phyloP scores from a whole-genome alignment of 2,888 invertebrate genomes.

The Nymphalis polychloros region DNA sequence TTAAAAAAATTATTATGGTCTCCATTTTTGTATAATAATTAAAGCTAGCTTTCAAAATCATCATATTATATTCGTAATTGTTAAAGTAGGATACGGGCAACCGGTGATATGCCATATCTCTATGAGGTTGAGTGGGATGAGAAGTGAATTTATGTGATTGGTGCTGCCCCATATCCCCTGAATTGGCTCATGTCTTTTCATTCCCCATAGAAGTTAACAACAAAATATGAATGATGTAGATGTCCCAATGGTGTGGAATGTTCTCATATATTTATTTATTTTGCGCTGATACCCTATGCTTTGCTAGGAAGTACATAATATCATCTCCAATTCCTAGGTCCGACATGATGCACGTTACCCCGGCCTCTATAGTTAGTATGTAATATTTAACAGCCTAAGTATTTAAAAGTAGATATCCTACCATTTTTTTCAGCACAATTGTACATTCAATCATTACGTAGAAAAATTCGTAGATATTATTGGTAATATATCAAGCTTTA shows the following conservation, averaged over 20 bases:
- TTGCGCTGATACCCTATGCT: constrained; percentile 62
- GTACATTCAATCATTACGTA: constrained; percentile 25
- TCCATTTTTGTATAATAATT: too few species aligned
- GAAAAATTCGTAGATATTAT: constrained; percentile 29
- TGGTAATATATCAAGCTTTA: constrained; percentile 66
- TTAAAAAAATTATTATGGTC: too few species aligned
- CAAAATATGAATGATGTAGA: constrained; percentile 55
- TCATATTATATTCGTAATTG: too few species aligned
- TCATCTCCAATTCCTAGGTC: constrained; percentile 41
- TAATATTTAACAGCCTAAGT: constrained; percentile 11
- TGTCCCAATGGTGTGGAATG: constrained; percentile 60
- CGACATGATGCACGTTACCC: constrained; percentile 40
- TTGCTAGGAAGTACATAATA: constrained; percentile 48
- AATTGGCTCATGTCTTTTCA: constrained; percentile 69
- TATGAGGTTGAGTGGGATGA: constrained; percentile 71
- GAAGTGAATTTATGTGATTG: constrained; percentile 76
- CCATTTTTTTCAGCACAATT: constrained; percentile 34
- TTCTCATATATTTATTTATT: constrained; percentile 58
- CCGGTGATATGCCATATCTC: constrained; percentile 39
- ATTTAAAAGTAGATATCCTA: constrained; percentile 33
- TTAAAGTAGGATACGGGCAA: neutral
- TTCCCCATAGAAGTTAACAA: constrained; percentile 62
- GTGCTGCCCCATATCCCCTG: constrained; percentile 76
- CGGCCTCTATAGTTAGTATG: constrained; percentile 33
- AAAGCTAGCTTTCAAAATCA: too few species aligned